A percentile compares a stretch with the other conserved stretches of the same genome.
Evolutionary conservation across 2,797 vertebrate species (phyloP).

Genomic region (Microctenopoma lineatum): DNA sequence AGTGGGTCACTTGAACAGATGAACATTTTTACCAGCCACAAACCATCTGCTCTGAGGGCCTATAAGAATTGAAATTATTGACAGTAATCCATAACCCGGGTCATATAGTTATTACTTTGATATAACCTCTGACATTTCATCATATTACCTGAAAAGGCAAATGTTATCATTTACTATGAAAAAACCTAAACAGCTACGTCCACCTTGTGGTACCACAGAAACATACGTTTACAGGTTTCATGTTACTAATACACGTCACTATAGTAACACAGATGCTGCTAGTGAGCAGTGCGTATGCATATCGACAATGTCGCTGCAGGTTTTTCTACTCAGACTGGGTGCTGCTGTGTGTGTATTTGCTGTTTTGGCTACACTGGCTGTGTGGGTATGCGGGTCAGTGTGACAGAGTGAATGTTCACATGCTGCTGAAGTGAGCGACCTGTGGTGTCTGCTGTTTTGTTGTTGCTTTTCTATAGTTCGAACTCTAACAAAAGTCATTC

Average conservation of each 20-base stretch:
- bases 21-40: too few relatives aligned
- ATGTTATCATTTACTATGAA: too few relatives aligned
- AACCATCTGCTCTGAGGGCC: too few relatives aligned
- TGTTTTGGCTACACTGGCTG: not conserved
- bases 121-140: too few relatives aligned
- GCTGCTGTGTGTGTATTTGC: constrained; percentile 13
- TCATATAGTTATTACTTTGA: too few relatives aligned
- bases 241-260: constrained; percentile 53
- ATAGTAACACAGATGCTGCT: constrained; percentile 36
- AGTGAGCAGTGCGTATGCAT: constrained; percentile 37
- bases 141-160: too few relatives aligned
- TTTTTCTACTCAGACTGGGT: constrained; percentile 29
- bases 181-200: not conserved
- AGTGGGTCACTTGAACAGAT: too few relatives aligned
- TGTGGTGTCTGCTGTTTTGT: not conserved
- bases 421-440: constrained; percentile 1
- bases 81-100: too few relatives aligned
- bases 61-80: too few relatives aligned
- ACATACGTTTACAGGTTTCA: constrained; percentile 34
- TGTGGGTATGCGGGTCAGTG: constrained; percentile 8
- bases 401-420: not conserved
- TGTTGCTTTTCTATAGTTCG: not conserved
- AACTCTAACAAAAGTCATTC: not conserved
- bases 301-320: constrained; percentile 55
- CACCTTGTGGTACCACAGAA: constrained; percentile 13